Conservation (phyloP, 2,888 invertebrate species). For the Epinotia nisella region DNA sequence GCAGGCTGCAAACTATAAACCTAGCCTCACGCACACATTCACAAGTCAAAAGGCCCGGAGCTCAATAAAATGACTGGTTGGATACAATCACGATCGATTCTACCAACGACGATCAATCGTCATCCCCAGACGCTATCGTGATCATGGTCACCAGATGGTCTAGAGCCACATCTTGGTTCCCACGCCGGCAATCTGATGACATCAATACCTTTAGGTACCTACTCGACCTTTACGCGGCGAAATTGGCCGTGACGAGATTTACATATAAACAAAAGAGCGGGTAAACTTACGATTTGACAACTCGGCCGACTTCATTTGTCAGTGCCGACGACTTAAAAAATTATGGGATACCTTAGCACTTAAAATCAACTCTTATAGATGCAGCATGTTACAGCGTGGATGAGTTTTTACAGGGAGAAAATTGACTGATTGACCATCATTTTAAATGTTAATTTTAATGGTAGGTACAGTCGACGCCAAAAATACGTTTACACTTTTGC, state of each 20-base stretch:
- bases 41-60: not conserved
- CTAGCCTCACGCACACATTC: not conserved
- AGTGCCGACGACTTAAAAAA: not conserved
- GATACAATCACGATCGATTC: not conserved
- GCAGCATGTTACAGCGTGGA: no score
- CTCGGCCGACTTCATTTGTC: not conserved
- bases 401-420: no score
- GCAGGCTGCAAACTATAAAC: no score
- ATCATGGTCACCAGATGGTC: not conserved
- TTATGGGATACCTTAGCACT: not conserved
- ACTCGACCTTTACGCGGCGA: constrained; percentile 59
- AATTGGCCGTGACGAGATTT: constrained; percentile 58
- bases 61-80: not conserved
- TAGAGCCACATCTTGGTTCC: constrained; percentile 46
- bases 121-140: not conserved
- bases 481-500: no score
- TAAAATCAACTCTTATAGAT: no score
- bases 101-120: not conserved
- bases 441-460: no score
- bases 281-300: not conserved
- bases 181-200: constrained; percentile 54
- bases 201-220: constrained; percentile 58
- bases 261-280: constrained; percentile 45
- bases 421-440: no score
- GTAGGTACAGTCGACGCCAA: no score